A percentile compares a stretch with the other conserved stretches of the same genome.
These are phyloP conservation scores for Solea senegalensis DNA, from an alignment of 2,113 vertebrate species.

Conservation along the genomic window DNA sequence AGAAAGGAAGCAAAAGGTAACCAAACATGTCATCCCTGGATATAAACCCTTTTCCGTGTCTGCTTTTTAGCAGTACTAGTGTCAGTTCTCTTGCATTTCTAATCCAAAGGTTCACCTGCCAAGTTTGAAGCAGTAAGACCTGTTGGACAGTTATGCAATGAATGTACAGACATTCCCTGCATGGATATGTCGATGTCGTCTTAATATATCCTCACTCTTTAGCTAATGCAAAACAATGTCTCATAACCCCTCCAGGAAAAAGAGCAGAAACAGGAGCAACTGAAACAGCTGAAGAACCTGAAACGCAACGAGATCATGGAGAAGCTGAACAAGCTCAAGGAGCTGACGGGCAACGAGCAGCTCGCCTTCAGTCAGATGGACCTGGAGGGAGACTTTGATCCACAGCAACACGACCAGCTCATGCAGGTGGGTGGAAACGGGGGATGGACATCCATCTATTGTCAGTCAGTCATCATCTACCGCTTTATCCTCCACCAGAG, in stretches of 20 bases:
- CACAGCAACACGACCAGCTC: constrained; percentile 84
- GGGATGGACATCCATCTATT: too few species aligned
- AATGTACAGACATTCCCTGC: too few species aligned
- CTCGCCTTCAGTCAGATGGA: constrained; percentile 81
- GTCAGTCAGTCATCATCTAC: not conserved
- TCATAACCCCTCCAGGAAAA: constrained; percentile 79
- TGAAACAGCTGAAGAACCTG: constrained; percentile 92
- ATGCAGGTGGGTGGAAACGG: constrained; percentile 83
- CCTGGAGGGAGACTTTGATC: constrained; percentile 88
- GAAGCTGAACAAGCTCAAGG: constrained; percentile 84
- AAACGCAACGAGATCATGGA: constrained; percentile 88
- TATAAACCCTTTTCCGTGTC: not conserved
- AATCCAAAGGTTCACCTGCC: too few species aligned
- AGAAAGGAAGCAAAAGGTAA: constrained; percentile 86
- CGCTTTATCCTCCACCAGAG: too few species aligned
- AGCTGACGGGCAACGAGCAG: constrained; percentile 84
- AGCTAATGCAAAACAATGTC: not conserved
- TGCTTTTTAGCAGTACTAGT: too few species aligned
- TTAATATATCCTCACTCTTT: rapidly evolving
- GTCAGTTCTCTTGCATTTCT: too few species aligned
- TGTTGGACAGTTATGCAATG: too few species aligned
- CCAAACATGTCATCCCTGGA: not conserved
- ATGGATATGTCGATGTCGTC: not conserved
- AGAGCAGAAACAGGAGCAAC: constrained; percentile 86
- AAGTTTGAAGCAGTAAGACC: too few species aligned